Base-by-base conservation (phyloP, 1,140 invertebrate species). In the Meloidogyne floridensis region DNA sequence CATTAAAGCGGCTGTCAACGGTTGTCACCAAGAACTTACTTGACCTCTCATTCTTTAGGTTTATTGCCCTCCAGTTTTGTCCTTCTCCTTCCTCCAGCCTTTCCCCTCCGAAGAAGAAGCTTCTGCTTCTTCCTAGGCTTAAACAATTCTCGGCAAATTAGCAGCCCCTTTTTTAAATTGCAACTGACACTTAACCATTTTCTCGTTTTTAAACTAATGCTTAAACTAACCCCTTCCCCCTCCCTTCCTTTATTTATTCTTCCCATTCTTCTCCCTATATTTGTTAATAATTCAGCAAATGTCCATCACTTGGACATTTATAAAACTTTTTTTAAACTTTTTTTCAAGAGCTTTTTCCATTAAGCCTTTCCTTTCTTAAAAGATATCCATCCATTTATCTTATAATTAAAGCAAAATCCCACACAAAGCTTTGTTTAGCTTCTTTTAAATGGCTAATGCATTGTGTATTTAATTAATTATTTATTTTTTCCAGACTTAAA, bases 111-210 rank as follows among this genome's bases (percentile, higher is more conserved):
- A 32, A 32, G 32, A 32, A 32, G 32, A 32, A 32, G 32, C 32
- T 20, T 20, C 32, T 32, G 32, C n/a, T 65, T 65, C 15, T 18
- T 65, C 59, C 59, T 65, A n/a, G 59, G 2, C 59, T n/a, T 65
- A 65, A 65, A 65, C 59, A 65, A 65, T 65, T 65, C 59, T 65
- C 59, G 59, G 59, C 59, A 65, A 65, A 65, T 65, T 65, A 8
- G 59, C 59, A 15, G 13, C 4, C 56, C 11, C 10, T 6, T 65
- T 65, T n/a, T 59, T 15, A 9, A 65, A n/a, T n/a, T n/a, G 59
- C 59, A 65, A 65, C 59, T 65, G 59, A 65, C 59, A 65, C 59
- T n/a, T 65, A 65, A 65, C 15, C 11, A 8, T 32, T 32, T 13
- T 11, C 53, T 54, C 9, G 8, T 54, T 10, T 54, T 54, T 54